These are phyloP conservation scores for Cataglyphis albicans DNA, from an alignment of 2,888 invertebrate genomes.

Conservation along the genomic window DNA sequence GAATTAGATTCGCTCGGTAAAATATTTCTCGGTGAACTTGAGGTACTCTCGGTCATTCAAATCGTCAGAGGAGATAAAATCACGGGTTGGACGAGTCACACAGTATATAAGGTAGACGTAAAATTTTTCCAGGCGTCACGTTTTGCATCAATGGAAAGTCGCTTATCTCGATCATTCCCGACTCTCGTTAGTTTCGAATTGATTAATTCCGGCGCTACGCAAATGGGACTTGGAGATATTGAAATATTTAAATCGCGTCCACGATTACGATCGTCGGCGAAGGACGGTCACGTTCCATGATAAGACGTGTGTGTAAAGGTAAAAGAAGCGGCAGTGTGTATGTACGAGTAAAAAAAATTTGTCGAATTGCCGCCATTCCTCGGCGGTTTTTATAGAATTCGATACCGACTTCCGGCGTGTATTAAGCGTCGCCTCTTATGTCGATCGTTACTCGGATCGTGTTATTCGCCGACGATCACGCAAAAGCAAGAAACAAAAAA, in stretches of 20 bases:
- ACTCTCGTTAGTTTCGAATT: conserved; percentile 18
- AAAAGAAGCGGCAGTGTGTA: background rate
- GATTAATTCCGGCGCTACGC: conserved; percentile 32
- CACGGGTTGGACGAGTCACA: background rate
- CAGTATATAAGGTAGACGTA: background rate
- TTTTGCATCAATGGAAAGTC: conserved; percentile 15
- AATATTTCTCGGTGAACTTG: conserved; percentile 8
- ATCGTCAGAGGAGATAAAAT: conserved; percentile 38
- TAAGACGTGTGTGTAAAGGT: background rate
- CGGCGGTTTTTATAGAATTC: conserved; percentile 22
- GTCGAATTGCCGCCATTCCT: background rate
- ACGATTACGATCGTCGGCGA: background rate
- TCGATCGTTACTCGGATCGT: conserved; percentile 13
- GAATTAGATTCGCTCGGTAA: conserved; percentile 34
- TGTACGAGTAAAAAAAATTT: conserved; percentile 19
- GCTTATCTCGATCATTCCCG: conserved; percentile 25
- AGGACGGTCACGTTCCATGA: conserved; percentile 25
- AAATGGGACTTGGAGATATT: conserved; percentile 16
- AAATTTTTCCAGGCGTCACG: conserved; percentile 26
- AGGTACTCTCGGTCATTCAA: conserved; percentile 12
- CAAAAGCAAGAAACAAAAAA: background rate
- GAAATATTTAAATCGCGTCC: conserved; percentile 41
- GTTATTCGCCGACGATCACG: conserved; percentile 6
- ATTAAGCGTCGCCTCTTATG: conserved; percentile 8
- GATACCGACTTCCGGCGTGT: conserved; percentile 20